phyloP scores from a whole-genome alignment of 1,140 invertebrate genomes.

The Sogatella furcifera region DNA sequence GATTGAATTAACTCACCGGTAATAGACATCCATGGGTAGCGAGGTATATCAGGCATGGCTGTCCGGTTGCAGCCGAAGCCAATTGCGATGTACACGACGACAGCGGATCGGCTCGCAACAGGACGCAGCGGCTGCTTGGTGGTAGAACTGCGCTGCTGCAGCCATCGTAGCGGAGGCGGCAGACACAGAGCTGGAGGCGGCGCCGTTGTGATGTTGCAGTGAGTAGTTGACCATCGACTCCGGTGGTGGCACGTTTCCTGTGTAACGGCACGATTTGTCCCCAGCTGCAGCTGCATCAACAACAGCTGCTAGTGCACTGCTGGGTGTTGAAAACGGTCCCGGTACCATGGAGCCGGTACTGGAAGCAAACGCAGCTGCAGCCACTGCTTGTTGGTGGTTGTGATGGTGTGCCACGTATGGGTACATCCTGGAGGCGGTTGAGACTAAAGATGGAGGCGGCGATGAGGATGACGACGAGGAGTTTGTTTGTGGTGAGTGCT shows the following conservation, averaged over 20 bases:
- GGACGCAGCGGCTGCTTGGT: conserved; percentile 61
- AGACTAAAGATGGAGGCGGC: conserved; percentile 37
- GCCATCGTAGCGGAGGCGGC: conserved; percentile 64
- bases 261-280: conserved; percentile 70
- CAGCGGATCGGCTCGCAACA: conserved; percentile 48
- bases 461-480: conserved; percentile 38
- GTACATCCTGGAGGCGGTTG: conserved; percentile 46
- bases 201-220: conserved; percentile 55
- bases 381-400: conserved; percentile 54
- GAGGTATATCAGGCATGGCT: conserved; percentile 74
- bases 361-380: conserved; percentile 49
- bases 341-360: conserved; percentile 54
- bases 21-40: conserved; percentile 96
- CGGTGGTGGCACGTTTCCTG: conserved; percentile 48
- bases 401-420: conserved; percentile 60
- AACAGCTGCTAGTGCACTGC: conserved; percentile 45
- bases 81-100: conserved; percentile 49
- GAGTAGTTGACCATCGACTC: conserved; percentile 74
- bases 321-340: conserved; percentile 40
- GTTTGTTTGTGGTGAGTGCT: conserved; percentile 26
- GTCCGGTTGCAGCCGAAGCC: conserved; percentile 45
- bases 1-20: conserved; percentile 61
- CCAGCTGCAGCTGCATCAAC: conserved; percentile 41
- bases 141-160: conserved; percentile 77
- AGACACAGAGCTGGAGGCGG: conserved; percentile 43